Base-by-base conservation (phyloP, 2,888 invertebrate species). In the Anoplius nigerrimus region DNA sequence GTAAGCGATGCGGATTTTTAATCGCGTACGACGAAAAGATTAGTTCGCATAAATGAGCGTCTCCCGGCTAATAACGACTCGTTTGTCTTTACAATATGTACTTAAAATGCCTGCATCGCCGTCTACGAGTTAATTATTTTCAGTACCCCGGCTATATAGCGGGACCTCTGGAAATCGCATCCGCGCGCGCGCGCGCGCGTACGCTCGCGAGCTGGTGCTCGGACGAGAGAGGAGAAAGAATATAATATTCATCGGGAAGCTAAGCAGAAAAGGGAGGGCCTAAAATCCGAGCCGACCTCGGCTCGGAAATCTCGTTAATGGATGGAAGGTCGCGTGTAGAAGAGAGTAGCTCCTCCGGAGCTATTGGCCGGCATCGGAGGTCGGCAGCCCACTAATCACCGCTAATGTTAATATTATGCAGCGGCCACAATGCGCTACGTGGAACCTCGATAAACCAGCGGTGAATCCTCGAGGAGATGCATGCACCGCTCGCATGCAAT, bases 351-450 rank as follows among this genome's bases (percentile, higher is more conserved):
- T 79, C 76, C 74, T 75, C 67, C 66, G 24, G 57, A 74, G 76
- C 71, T 84, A 82, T 83, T 78, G 84, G 79, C 69, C 73, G 69
- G 76, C 76, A 77, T 79, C 74, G 74, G 74, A 70, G 78, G 75
- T 79, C 80, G 71, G 82, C 82, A 83, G 81, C 84, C 82, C 85
- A 87, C 86, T 87, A 87, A 87, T 87, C 87, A 87, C 84, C 82
- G 72, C 82, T 87, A 87, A 87, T 87, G 86, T 84, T 87, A 87
- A 87, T 87, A 87, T 87, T 87, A 87, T 87, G 84, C 87, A 84
- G 84, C 81, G 72, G 79, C 82, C 82, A 86, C 86, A 87, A 87
- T 87, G 83, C 84, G 82, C 83, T 82, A 80, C 84, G 81, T 80
- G 81, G 79, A 82, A 79, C 76, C 80, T 75, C 82, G 83, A 85